Percentiles rank a stretch among this genome's conserved stretches.
Evolutionary conservation across 1,140 invertebrate genomes (phyloP).

Genomic region (Cyclina sinensis): DNA sequence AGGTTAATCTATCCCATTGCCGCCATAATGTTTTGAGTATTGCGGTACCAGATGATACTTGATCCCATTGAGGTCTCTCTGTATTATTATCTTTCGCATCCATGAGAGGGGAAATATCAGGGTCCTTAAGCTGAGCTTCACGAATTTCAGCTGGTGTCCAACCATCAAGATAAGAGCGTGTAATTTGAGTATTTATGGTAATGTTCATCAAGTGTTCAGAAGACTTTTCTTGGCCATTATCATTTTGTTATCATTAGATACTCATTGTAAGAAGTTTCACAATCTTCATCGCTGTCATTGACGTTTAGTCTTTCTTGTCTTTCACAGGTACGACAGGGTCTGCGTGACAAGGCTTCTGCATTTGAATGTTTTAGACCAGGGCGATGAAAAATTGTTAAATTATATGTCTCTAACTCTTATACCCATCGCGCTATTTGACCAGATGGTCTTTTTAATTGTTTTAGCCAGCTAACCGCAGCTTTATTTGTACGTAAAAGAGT

Average conservation of each 20-base stretch:
- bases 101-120: not conserved
- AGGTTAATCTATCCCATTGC: slow-evolving; percentile 3
- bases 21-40: slow-evolving; percentile 29
- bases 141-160: not conserved
- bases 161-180: not conserved
- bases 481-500: slow-evolving; percentile 72
- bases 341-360: slow-evolving; percentile 6
- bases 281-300: not conserved
- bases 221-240: too few species aligned
- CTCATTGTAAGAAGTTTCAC: not conserved
- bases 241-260: too few species aligned
- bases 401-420: slow-evolving; percentile 10
- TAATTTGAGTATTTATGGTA: not conserved
- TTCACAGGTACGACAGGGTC: not conserved
- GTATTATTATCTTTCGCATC: not conserved
- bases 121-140: not conserved
- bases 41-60: not conserved
- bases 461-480: slow-evolving; percentile 72
- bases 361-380: not conserved
- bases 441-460: slow-evolving; percentile 16
- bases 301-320: not conserved
- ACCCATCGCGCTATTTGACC: slow-evolving; percentile 12
- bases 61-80: not conserved
- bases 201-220: not conserved
- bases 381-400: not conserved